Conservation (phyloP, 2,888 invertebrate genomes). For the Ramazzottius varieornatus region DNA sequence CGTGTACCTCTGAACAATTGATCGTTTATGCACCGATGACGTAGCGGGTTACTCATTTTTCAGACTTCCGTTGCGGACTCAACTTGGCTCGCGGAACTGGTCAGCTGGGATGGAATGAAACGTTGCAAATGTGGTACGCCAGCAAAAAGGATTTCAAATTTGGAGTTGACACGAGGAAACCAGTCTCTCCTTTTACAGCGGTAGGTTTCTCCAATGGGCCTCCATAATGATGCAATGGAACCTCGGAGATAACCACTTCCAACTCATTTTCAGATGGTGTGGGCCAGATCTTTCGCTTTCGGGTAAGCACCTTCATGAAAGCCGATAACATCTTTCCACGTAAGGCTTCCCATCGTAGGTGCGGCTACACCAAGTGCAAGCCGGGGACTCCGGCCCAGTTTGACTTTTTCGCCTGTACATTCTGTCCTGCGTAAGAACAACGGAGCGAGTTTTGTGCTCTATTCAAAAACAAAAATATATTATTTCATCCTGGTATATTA, state of each 20-base stretch:
- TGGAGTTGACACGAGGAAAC: background rate
- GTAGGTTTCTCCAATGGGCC: too few relatives aligned
- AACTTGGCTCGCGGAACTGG: background rate
- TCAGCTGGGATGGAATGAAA: background rate
- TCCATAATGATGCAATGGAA: too few relatives aligned
- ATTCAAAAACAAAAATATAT: background rate
- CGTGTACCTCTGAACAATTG: background rate
- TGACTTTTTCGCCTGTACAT: background rate
- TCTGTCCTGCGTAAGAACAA: background rate
- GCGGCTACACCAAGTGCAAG: background rate
- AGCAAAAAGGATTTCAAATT: background rate
- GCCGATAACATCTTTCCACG: too few relatives aligned
- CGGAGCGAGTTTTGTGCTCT: background rate
- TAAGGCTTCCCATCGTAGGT: background rate
- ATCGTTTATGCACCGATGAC: too few relatives aligned
- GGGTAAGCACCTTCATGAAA: too few relatives aligned
- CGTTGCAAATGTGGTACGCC: background rate
- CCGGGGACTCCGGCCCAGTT: background rate
- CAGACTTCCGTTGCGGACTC: background rate
- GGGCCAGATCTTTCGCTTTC: too few relatives aligned
- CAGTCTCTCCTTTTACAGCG: background rate
- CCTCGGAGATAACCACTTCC: too few relatives aligned
- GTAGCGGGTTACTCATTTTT: too few relatives aligned
- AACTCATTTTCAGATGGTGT: too few relatives aligned
- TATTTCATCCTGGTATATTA: background rate